These are phyloP conservation scores for Thaumatotibia leucotreta DNA, from an alignment of 1,140 invertebrate species.

Conservation along the genomic window DNA sequence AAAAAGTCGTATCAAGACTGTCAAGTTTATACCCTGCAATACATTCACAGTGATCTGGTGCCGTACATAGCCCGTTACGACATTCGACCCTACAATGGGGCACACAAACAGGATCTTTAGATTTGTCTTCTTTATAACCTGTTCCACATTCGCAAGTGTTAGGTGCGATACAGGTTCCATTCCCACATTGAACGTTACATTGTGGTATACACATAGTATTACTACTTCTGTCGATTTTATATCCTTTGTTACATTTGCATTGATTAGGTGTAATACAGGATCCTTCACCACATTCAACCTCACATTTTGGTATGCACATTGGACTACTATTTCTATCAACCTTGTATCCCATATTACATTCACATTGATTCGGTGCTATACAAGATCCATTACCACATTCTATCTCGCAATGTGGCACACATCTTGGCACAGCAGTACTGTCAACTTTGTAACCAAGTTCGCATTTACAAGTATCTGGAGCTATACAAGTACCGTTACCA, in stretches of 20 bases:
- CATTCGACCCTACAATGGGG: constrained; percentile 77
- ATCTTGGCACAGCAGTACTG: constrained; percentile 55
- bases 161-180: constrained; percentile 68
- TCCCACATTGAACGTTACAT: constrained; percentile 52
- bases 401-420: constrained; percentile 51
- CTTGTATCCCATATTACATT: constrained; percentile 34
- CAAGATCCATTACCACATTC: constrained; percentile 59
- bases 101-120: constrained; percentile 40
- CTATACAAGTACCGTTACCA: constrained; percentile 37
- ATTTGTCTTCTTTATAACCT: constrained; percentile 19
- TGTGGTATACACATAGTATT: constrained; percentile 50
- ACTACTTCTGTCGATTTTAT: background rate
- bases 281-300: constrained; percentile 58
- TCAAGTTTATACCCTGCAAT: constrained; percentile 38
- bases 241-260: constrained; percentile 63
- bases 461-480: constrained; percentile 55
- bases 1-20: constrained; percentile 1
- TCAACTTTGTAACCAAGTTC: constrained; percentile 33
- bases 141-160: constrained; percentile 48
- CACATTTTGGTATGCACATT: constrained; percentile 25
- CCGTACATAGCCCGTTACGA: constrained; percentile 61
- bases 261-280: constrained; percentile 69
- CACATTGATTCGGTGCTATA: constrained; percentile 23
- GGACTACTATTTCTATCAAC: constrained; percentile 8
- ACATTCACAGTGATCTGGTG: constrained; percentile 65